phyloP scores from a whole-genome alignment of 2,113 vertebrate genomes.

The human region DNA sequence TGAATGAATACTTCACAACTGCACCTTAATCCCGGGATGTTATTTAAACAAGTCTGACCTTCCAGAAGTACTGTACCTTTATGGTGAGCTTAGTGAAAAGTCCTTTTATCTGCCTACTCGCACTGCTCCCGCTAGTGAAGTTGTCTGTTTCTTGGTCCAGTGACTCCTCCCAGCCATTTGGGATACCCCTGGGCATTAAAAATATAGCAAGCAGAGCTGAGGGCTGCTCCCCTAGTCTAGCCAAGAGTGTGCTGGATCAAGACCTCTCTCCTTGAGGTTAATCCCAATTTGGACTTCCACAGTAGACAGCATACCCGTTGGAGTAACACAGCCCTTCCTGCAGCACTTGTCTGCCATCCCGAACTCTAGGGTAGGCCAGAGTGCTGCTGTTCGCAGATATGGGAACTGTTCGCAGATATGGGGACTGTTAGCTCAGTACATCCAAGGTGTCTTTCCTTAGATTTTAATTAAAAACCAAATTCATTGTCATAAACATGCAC shows the following conservation, averaged over 20 bases:
- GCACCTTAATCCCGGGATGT: neutral
- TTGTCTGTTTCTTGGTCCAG: neutral
- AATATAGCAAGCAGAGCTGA: neutral
- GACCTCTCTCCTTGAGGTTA: neutral
- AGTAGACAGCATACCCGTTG: neutral
- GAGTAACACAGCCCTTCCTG: neutral
- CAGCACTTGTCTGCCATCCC: neutral
- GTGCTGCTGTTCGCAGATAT: neutral
- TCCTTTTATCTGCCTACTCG: neutral
- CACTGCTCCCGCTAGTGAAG: neutral
- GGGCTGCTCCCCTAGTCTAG: too few relatives aligned
- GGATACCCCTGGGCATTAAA: neutral
- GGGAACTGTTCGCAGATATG: rapidly evolving
- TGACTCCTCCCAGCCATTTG: neutral
- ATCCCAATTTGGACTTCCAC: neutral
- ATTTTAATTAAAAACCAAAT: neutral
- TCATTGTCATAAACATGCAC: neutral
- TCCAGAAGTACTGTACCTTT: neutral
- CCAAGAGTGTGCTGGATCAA: neutral
- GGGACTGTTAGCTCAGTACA: neutral
- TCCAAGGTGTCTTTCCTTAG: neutral
- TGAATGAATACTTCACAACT: neutral
- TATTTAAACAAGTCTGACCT: neutral
- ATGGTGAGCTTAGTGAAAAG: neutral
- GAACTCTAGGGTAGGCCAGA: neutral